A percentile compares a stretch with the other conserved stretches of the same genome.
phyloP scores from a whole-genome alignment of 2,888 invertebrate genomes.

The Pseudococcus jackbeardsleyi region DNA sequence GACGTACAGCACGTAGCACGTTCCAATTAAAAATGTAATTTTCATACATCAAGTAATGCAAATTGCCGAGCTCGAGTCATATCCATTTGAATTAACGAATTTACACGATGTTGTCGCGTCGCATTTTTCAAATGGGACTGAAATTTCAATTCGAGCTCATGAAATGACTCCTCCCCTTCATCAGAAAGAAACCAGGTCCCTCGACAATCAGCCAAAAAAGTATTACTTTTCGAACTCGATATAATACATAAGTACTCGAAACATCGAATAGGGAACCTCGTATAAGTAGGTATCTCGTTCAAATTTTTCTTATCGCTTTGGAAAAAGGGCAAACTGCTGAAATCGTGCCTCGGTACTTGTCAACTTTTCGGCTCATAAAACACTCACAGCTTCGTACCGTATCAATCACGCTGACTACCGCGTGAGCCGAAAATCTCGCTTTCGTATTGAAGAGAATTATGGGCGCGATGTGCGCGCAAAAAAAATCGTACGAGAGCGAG shows the following conservation, averaged over 20 bases:
- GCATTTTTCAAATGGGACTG: background rate
- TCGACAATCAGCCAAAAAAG: background rate
- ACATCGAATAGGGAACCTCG: background rate
- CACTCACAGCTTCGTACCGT: background rate
- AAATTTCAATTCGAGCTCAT: background rate
- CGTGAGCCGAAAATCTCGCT: background rate
- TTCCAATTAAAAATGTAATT: slow-evolving; percentile 19
- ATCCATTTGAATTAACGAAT: slow-evolving; percentile 23
- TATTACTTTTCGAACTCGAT: too few species aligned
- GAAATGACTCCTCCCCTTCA: too few species aligned
- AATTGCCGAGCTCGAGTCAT: background rate
- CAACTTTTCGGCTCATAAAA: background rate
- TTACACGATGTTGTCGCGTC: background rate
- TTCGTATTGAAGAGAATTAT: background rate
- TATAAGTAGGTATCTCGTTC: background rate
- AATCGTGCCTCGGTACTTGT: background rate
- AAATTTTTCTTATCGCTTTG: background rate
- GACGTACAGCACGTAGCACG: background rate
- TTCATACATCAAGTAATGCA: slow-evolving; percentile 26
- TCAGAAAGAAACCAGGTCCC: background rate
- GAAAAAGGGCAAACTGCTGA: background rate
- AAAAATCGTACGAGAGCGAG: background rate
- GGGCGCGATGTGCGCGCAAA: background rate
- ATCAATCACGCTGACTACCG: background rate
- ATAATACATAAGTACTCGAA: too few species aligned